These are phyloP conservation scores for Caenorhabditis zanzibari DNA, from an alignment of 2,888 invertebrate genomes.

Conservation along the genomic window DNA sequence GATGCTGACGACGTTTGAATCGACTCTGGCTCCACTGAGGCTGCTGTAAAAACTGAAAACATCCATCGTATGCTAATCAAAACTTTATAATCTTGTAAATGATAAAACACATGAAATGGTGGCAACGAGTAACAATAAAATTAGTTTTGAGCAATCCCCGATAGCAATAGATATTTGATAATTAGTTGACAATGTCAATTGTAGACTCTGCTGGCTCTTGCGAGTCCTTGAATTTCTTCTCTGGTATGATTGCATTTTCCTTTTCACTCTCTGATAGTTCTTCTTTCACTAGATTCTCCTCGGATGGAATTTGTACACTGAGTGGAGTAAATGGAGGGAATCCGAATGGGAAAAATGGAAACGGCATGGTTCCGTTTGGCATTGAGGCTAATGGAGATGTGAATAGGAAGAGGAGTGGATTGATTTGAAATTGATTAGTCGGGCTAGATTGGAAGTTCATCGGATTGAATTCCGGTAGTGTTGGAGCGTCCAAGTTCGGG, in stretches of 20 bases:
- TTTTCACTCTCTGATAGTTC: too few relatives aligned
- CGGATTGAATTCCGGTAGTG: slow-evolving; percentile 15
- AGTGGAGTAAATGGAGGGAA: not conserved
- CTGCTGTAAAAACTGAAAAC: too few relatives aligned
- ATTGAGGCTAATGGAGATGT: not conserved
- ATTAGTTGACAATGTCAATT: not conserved
- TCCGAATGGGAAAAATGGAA: slow-evolving; percentile 1
- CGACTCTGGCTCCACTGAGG: too few relatives aligned
- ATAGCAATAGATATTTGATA: not conserved
- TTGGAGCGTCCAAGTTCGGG: slow-evolving; percentile 12
- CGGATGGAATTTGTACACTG: not conserved
- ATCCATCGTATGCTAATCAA: too few relatives aligned
- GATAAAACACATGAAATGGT: not conserved
- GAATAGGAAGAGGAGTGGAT: slow-evolving; percentile 14
- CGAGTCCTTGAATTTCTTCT: not conserved
- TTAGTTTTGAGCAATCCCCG: not conserved
- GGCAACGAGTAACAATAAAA: not conserved
- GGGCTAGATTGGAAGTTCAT: not conserved
- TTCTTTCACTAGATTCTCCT: not conserved
- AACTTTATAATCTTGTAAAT: too few relatives aligned
- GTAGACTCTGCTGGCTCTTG: not conserved
- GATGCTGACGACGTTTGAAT: too few relatives aligned
- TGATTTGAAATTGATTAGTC: slow-evolving; percentile 1
- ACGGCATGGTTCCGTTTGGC: not conserved
- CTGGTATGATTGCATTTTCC: not conserved